Percentiles rank a stretch among this genome's conserved stretches.
Evolutionary conservation across 2,113 vertebrate species (phyloP).

Genomic region (Semnopithecus entellus): DNA sequence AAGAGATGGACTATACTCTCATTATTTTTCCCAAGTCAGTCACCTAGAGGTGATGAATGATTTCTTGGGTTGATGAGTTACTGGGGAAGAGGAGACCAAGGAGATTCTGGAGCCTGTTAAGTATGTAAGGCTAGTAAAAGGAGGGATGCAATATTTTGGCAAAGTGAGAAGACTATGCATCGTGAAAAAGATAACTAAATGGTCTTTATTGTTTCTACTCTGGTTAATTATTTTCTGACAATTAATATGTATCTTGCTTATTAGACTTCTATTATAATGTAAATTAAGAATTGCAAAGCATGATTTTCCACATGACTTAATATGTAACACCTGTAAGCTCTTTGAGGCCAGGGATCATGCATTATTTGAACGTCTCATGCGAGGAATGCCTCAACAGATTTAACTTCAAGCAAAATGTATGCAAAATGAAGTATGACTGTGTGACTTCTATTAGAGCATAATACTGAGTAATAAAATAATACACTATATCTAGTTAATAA

Average conservation of each 20-base stretch:
- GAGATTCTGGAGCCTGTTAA: neutral
- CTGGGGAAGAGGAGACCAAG: neutral
- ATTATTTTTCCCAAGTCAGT: neutral
- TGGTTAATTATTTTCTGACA: neutral
- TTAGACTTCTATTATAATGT: neutral
- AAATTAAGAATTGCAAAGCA: neutral
- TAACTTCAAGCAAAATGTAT: neutral
- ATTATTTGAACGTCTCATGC: neutral
- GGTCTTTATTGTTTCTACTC: neutral
- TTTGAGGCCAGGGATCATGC: neutral
- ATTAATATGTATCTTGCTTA: neutral
- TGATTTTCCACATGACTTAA: neutral
- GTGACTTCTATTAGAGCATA: neutral
- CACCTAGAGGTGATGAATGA: neutral
- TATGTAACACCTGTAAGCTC: neutral
- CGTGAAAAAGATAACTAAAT: neutral
- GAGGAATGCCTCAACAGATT: neutral
- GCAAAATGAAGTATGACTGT: neutral
- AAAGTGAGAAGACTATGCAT: neutral
- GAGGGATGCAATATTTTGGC: neutral
- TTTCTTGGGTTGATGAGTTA: neutral
- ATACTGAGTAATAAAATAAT: neutral
- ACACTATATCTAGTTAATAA: neutral
- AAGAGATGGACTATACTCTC: neutral
- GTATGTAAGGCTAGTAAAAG: neutral